A percentile compares a stretch with the other conserved stretches of the same genome.
Evolutionary conservation across 2,888 invertebrate species (phyloP).

Genomic region (Tenthredo distinguenda): DNA sequence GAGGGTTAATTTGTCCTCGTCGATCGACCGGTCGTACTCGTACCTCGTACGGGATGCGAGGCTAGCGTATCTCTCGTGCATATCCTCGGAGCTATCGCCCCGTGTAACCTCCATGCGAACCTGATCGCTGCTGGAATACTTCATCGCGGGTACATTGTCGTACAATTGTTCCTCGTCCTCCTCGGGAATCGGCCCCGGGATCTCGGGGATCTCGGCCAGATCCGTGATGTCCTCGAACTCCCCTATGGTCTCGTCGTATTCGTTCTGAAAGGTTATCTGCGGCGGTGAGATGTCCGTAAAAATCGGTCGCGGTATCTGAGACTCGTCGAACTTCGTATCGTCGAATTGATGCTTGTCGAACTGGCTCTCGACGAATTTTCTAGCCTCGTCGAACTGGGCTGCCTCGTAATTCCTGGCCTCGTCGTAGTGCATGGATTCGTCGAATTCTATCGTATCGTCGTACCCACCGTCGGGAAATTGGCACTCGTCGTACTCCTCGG

Average conservation of each 20-base stretch:
- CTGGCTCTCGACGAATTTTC: constrained; percentile 73
- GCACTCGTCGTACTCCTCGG: constrained; percentile 6
- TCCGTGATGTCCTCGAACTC: constrained; percentile 66
- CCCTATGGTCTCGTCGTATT: constrained; percentile 71
- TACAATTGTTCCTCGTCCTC: constrained; percentile 73
- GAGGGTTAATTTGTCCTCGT: constrained; percentile 63
- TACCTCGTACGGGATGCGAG: constrained; percentile 67
- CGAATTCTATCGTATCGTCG: constrained; percentile 39
- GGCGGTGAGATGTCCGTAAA: constrained; percentile 70
- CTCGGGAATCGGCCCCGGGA: constrained; percentile 72
- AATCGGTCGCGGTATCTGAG: constrained; percentile 59
- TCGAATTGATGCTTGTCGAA: constrained; percentile 69
- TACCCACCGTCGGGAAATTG: constrained; percentile 30
- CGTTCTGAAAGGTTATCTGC: constrained; percentile 68
- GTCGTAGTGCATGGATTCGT: constrained; percentile 33
- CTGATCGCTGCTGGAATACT: constrained; percentile 70
- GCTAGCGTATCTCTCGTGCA: constrained; percentile 74
- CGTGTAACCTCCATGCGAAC: constrained; percentile 71
- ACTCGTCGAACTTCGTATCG: constrained; percentile 57
- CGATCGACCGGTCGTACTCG: constrained; percentile 73
- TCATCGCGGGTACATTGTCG: constrained; percentile 76
- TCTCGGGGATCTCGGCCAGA: constrained; percentile 64
- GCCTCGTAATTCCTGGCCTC: constrained; percentile 52
- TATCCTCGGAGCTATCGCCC: constrained; percentile 74
- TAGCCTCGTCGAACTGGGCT: constrained; percentile 70